A percentile compares a stretch with the other conserved stretches of the same genome.
Evolutionary conservation across 1,140 invertebrate genomes (phyloP).

Genomic region (Sycophaga agraensis): DNA sequence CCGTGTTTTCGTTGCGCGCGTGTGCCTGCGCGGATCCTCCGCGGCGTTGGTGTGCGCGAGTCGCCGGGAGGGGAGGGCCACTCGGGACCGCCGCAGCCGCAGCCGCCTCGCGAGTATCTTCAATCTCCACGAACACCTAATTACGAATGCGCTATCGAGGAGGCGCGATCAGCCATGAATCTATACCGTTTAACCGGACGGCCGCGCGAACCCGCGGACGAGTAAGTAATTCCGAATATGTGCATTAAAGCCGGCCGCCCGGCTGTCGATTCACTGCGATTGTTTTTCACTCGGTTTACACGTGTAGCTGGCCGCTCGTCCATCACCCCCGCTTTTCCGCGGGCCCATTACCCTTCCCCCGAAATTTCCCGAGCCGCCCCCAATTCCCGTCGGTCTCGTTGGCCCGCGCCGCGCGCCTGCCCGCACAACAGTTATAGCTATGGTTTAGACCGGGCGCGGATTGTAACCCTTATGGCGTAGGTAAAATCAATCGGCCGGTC

Average conservation of each 20-base stretch:
- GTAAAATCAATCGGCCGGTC: no score
- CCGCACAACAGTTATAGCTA: no score
- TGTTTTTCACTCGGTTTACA: slow-evolving; percentile 23
- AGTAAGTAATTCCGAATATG: slow-evolving; percentile 27
- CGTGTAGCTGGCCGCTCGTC: not conserved
- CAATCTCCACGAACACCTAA: slow-evolving; percentile 25
- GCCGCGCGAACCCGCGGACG: not conserved
- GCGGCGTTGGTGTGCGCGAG: not conserved
- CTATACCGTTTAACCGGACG: slow-evolving; percentile 13
- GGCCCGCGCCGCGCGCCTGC: no score
- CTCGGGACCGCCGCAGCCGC: not conserved
- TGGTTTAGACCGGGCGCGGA: no score
- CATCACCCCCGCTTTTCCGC: no score
- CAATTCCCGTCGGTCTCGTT: not conserved
- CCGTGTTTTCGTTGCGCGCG: not conserved
- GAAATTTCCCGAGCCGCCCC: not conserved
- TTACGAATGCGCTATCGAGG: slow-evolving; percentile 25
- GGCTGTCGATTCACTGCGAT: slow-evolving; percentile 8
- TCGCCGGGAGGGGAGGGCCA: not conserved
- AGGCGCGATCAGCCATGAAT: slow-evolving; percentile 27
- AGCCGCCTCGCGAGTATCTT: slow-evolving; percentile 5
- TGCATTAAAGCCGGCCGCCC: slow-evolving; percentile 18
- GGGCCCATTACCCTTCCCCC: no score
- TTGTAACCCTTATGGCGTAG: no score
- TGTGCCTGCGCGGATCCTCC: not conserved